A percentile compares a stretch with the other conserved stretches of the same genome.
These are phyloP conservation scores for Podiceps cristatus DNA, from an alignment of 2,113 vertebrate species.

Conservation along the genomic window DNA sequence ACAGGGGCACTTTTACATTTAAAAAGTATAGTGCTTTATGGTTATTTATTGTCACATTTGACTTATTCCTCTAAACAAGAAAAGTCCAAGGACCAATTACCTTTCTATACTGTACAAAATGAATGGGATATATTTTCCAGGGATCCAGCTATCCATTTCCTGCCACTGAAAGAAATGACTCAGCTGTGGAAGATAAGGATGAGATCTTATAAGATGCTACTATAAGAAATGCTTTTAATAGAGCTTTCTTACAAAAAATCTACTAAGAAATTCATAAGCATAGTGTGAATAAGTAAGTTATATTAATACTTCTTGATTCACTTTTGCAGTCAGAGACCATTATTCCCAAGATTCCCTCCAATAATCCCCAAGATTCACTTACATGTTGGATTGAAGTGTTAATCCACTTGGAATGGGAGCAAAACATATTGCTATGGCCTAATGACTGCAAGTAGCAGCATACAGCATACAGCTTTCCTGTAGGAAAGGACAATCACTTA, in stretches of 20 bases:
- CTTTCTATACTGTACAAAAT: background rate
- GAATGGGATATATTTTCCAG: background rate
- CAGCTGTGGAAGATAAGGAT: background rate
- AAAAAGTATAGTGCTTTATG: background rate
- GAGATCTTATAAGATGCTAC: background rate
- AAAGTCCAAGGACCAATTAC: background rate
- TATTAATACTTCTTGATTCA: background rate
- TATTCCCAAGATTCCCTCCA: background rate
- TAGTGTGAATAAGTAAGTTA: background rate
- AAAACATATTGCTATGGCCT: background rate
- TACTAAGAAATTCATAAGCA: background rate
- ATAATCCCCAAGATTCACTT: background rate
- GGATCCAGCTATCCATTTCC: background rate
- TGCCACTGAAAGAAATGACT: background rate
- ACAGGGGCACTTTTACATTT: background rate
- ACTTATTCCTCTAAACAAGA: background rate
- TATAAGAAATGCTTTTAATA: background rate
- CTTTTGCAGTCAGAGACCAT: background rate
- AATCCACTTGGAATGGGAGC: background rate
- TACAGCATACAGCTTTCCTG: background rate
- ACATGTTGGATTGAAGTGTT: background rate
- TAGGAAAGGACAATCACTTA: background rate
- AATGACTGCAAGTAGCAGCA: background rate
- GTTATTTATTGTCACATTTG: background rate
- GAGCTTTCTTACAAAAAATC: background rate